Percentiles rank a stretch among this genome's conserved stretches.
Conservation (phyloP, 2,113 vertebrate genomes). For the Heteronetta atricapilla region DNA sequence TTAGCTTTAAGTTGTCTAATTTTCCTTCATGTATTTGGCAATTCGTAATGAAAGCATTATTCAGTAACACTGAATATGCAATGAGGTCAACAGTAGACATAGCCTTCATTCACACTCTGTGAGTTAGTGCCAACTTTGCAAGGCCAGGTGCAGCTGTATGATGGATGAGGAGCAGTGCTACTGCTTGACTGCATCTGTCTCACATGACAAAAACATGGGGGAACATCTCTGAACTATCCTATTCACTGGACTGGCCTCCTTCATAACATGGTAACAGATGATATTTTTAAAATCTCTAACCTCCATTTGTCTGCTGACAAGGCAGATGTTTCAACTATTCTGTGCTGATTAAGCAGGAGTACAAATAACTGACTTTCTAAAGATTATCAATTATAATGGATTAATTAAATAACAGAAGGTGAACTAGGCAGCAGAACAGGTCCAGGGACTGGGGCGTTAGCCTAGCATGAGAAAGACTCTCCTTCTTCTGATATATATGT, state of each 20-base stretch:
- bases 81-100: neutral
- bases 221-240: neutral
- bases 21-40: neutral
- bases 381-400: neutral
- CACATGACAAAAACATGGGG: fast-evolving
- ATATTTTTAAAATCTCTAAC: neutral
- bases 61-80: neutral
- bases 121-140: neutral
- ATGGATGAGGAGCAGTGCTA: too few species aligned
- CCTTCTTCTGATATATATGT: neutral
- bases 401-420: neutral
- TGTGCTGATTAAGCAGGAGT: neutral
- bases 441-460: neutral
- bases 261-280: neutral
- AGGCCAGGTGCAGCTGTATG: neutral
- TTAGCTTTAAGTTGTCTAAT: neutral
- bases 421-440: neutral
- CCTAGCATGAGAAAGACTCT: neutral
- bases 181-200: neutral
- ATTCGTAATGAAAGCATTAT: neutral
- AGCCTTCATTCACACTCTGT: fast-evolving
- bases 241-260: neutral
- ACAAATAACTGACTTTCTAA: neutral
- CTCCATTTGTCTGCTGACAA: neutral
- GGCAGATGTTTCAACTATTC: neutral